phyloP scores from a whole-genome alignment of 2,888 invertebrate genomes.

The Anthophora plumipes region DNA sequence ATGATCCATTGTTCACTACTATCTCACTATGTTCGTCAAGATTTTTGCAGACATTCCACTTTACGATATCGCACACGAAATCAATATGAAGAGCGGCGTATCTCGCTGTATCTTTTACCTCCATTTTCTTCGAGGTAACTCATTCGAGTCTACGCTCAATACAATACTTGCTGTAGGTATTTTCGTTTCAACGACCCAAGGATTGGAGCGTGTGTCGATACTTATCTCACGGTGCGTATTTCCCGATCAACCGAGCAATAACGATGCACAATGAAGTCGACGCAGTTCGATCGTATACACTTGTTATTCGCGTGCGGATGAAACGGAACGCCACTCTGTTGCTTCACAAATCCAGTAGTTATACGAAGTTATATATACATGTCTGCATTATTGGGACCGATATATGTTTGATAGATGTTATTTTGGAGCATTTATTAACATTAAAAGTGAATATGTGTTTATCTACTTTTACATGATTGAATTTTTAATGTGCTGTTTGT shows the following conservation, averaged over 20 bases:
- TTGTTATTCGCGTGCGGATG: conserved; percentile 13
- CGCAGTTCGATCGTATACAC: background rate
- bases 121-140: conserved; percentile 9
- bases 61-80: background rate
- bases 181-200: conserved; percentile 13
- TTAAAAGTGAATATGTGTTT: too few relatives aligned
- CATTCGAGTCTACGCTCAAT: background rate
- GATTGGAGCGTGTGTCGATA: conserved; percentile 24
- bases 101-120: background rate
- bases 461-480: too few relatives aligned
- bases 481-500: too few relatives aligned
- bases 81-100: background rate
- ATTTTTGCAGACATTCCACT: conserved; percentile 2
- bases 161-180: background rate
- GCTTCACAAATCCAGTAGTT: background rate
- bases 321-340: conserved; percentile 11
- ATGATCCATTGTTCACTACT: background rate
- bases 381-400: background rate
- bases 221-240: conserved; percentile 42
- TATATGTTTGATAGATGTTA: background rate
- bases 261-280: conserved; percentile 35
- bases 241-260: conserved; percentile 37
- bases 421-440: background rate
- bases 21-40: background rate
- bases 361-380: background rate